Conservation (phyloP, 2,888 invertebrate genomes). For the Drosophila mercatorum region DNA sequence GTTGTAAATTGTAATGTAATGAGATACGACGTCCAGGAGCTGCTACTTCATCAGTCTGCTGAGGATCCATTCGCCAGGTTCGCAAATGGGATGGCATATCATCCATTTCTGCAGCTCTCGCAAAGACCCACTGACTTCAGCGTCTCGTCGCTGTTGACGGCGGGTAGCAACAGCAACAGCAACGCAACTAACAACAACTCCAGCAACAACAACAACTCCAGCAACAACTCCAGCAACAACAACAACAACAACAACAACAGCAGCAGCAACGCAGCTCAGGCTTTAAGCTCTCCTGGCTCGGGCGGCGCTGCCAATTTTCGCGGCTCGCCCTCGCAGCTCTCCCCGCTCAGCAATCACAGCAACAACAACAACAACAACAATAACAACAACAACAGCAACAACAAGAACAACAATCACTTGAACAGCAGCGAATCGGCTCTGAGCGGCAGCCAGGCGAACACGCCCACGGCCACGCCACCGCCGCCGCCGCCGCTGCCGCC, state of each 20-base stretch:
- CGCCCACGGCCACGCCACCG: constrained; percentile 55
- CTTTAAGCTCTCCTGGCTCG: constrained; percentile 56
- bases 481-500: constrained; percentile 35
- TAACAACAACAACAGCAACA: constrained; percentile 55
- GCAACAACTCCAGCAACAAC: constrained; percentile 59
- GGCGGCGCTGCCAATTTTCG: constrained; percentile 55
- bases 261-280: constrained; percentile 70
- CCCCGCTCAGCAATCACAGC: constrained; percentile 82
- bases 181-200: constrained; percentile 48
- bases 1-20: constrained; percentile 84
- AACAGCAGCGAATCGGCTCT: constrained; percentile 47
- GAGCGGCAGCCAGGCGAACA: constrained; percentile 43
- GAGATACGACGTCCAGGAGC: constrained; percentile 86
- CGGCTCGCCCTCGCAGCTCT: constrained; percentile 76
- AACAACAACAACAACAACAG: constrained; percentile 74
- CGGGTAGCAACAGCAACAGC: constrained; percentile 85
- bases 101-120: constrained; percentile 94
- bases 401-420: constrained; percentile 51
- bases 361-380: constrained; percentile 74
- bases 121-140: constrained; percentile 95
- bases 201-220: constrained; percentile 55
- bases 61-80: constrained; percentile 85
- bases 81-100: constrained; percentile 90
- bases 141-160: constrained; percentile 95
- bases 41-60: constrained; percentile 85